Base-by-base conservation (phyloP, 2,888 invertebrate species). In the Andrena haemorrhoa region DNA sequence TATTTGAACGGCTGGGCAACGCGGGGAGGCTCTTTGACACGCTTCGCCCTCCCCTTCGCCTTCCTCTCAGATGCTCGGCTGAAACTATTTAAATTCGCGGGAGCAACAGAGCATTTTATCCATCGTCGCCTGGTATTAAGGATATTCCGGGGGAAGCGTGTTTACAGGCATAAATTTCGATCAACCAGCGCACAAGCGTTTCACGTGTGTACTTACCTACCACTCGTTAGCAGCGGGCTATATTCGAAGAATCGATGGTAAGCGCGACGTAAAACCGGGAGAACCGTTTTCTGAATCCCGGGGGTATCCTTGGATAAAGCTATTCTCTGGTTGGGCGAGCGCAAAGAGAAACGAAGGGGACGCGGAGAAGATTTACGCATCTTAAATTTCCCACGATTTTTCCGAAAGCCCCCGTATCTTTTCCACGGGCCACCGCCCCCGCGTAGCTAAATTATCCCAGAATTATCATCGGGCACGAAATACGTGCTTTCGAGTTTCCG, bases 361-460 rank as follows among this genome's bases (percentile, higher is more conserved):
- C 8, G 5, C 31, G 26, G 41, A 20, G 7, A 65, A 79, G 69
- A 79, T 79, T 77, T 77, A 77, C 69, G 49, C 69, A 64, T 49
- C 64, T 56, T 77, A 77, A 35, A 77, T 69, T 78, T 35, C 49
- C 29, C 53, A 49, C 53, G 77, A 53, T 76, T 56, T 76, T 69
- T 77, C 33, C 31, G 23, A 35, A 10, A 60, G 51, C 10, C 29
- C 31, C 31, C 53, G 61, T 76, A 76, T 78, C 63, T 76, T 68
- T 76, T 68, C 61, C 68, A 68, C 61, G 61, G 53, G 2, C 47
- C 26, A 33, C 16, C 31, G 41, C 35, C 6, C 41, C 29, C 16
- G 29, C 0, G 7, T 6, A 53, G 33, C 31, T 70, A 79, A 79
- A 78, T 79, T 79, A 78, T 79, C 47, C 51, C n/a, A 16, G 65